Conservation (phyloP, 2,113 vertebrate species). For the Cyanocitta stelleri region DNA sequence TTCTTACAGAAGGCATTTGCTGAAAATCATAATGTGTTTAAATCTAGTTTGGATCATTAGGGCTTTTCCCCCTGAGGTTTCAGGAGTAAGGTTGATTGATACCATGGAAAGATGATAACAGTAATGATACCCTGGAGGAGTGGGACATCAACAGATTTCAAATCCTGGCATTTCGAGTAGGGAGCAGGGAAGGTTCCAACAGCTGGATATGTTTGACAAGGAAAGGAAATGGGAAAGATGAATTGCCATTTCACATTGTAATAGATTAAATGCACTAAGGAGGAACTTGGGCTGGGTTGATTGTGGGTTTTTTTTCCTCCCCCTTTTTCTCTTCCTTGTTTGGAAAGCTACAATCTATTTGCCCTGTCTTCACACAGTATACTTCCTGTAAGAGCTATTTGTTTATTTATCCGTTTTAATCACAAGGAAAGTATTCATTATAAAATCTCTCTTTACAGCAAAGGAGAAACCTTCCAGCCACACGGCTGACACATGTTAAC, state of each 20-base stretch:
- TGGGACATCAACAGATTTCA: neutral
- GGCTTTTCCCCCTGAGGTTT: neutral
- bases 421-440: constrained; percentile 70
- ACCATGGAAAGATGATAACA: neutral
- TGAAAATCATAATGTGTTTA: neutral
- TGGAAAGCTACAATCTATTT: constrained; percentile 44
- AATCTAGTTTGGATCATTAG: neutral
- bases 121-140: neutral
- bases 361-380: constrained; percentile 2
- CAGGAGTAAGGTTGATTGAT: neutral
- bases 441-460: constrained; percentile 48
- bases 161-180: neutral
- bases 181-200: constrained; percentile 34
- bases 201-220: constrained; percentile 46
- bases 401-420: constrained; percentile 61
- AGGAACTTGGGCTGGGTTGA: neutral
- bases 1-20: neutral
- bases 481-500: constrained; percentile 64
- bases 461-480: constrained; percentile 59
- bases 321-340: neutral
- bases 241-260: constrained; percentile 51
- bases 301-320: neutral
- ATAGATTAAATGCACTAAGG: constrained; percentile 8
- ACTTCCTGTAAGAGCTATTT: constrained; percentile 55
- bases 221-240: constrained; percentile 49